A percentile compares a stretch with the other conserved stretches of the same genome.
phyloP scores from a whole-genome alignment of 2,113 vertebrate species.

The Amazona guildingii region DNA sequence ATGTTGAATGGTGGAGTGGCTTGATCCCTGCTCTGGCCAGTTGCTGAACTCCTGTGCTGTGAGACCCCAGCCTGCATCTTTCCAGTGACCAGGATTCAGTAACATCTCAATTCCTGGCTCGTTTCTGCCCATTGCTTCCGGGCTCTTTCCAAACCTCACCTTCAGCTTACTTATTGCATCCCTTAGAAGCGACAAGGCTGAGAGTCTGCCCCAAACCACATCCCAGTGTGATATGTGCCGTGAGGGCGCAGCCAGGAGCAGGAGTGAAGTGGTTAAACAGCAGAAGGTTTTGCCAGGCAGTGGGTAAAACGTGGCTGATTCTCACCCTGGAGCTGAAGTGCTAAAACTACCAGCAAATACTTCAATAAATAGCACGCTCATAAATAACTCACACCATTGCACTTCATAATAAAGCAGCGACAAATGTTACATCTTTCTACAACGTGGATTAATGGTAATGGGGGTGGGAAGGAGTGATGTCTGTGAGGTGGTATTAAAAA shows the following conservation, averaged over 20 bases:
- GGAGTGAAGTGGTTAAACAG: conserved; percentile 6
- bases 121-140: accelerated
- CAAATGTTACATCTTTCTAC: conserved; percentile 71
- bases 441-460: conserved; percentile 65
- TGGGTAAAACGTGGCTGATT: background rate
- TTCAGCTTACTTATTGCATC: background rate
- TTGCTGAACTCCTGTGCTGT: background rate
- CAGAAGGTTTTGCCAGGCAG: background rate
- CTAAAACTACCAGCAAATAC: conserved; percentile 59
- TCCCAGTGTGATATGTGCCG: background rate
- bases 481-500: conserved; percentile 73
- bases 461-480: conserved; percentile 49
- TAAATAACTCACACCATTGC: conserved; percentile 61
- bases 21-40: background rate
- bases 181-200: background rate
- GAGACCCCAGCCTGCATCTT: background rate
- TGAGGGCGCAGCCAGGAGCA: background rate
- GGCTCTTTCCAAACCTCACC: background rate
- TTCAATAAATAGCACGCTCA: conserved; percentile 74
- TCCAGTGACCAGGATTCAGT: background rate
- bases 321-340: conserved; percentile 10
- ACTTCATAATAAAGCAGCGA: conserved; percentile 72
- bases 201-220: background rate
- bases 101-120: background rate
- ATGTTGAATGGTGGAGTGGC: background rate